Evolutionary conservation across 2,888 invertebrate species (phyloP), one percentile per base, ranked within the genome.

Genomic region (Crossocerus cetratus): DNA sequence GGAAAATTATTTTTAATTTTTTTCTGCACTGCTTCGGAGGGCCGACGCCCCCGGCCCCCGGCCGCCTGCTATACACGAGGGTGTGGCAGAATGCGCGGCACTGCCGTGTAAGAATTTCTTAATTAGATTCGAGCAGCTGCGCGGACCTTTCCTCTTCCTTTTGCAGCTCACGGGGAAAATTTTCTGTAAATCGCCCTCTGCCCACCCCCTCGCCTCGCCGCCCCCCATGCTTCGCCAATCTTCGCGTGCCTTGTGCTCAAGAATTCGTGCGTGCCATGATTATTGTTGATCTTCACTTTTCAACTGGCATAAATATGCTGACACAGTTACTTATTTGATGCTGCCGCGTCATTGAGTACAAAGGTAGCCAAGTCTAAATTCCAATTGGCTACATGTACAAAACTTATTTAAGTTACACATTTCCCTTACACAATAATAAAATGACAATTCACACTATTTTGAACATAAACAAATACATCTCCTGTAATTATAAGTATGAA

Each of bases 1-100:
- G 84, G 82, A 82, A 86, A 87, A 88, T 87, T 88, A 87, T 88
- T 88, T 87, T 88, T 87, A 87, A 88, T 87, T 87, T 86, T 86
- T 69, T 79, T 84, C 83, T 83, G 76, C 80, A 73, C 83, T 69
- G 68, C 65, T 58, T 68, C 69, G 22, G 73, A 61, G 78, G 65
- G 57, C 61, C 65, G 49, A 43, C 42, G 57, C 64, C 63, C 56
- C 63, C 63, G 55, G 49, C 44, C 55, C 32, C 21, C 42, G 20
- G 43, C 42, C 21, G 45, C 20, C 13, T 56, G 13, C 13, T 58
- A 42, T 42, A 55, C 22, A 56, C 65, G 66, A 66, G 71, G 71
- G 67, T 76, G 72, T 73, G 78, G 61, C 76, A 74, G 74, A 80
- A 83, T 79, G 83, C 80, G 82, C 83, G 79, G 83, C 83, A 82